Evolutionary conservation across 2,888 invertebrate genomes (phyloP), one percentile per base, ranked within the genome.

Genomic region (Melanophora roralis): DNA sequence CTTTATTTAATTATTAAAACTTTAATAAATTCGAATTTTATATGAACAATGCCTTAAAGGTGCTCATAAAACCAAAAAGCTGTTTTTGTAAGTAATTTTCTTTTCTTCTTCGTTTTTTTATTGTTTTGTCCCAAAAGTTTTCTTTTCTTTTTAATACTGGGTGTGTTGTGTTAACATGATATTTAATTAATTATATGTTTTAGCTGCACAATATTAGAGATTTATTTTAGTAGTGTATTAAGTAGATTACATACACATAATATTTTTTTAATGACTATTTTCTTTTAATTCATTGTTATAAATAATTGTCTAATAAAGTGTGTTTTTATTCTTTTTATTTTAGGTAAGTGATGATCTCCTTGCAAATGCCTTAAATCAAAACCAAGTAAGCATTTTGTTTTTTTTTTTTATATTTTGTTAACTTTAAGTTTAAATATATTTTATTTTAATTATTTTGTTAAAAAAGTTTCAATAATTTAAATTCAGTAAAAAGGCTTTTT

Each of bases 311-410:
- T 27, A 32, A 55, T 16, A 27, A n/a, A 11, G 6, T 27, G 8
- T 64, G 21, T 59, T 64, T 0, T 55, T n/a, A 62, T 38, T 43
- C n/a, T 82, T 47, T 74, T 34, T 19, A 53, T 86, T 87, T 9
- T 62, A 88, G 88, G 88, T 88, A 87, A 88, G 88, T 88, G 88
- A 86, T 73, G 88, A 88, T 64, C 84, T 86, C 78, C 86, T 88
- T 85, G 85, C 88, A 83, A 82, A 86, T 84, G 88, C 88, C 84
- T 86, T 88, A 82, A 86, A 83, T 76, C 88, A 88, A 59, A 87
- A 87, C 71, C 88, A 88, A 83, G 87, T 88, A 88, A 88, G 36
- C 53, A 83, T 78, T 83, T 64, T 60, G 6, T 27, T 27, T 27
- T 5, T 27, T 27, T 27, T 27, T n/a, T 82, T 77, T 78, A 67